These are phyloP conservation scores for Psephotus haematonotus DNA, from an alignment of 2,113 vertebrate genomes.

Conservation along the genomic window DNA sequence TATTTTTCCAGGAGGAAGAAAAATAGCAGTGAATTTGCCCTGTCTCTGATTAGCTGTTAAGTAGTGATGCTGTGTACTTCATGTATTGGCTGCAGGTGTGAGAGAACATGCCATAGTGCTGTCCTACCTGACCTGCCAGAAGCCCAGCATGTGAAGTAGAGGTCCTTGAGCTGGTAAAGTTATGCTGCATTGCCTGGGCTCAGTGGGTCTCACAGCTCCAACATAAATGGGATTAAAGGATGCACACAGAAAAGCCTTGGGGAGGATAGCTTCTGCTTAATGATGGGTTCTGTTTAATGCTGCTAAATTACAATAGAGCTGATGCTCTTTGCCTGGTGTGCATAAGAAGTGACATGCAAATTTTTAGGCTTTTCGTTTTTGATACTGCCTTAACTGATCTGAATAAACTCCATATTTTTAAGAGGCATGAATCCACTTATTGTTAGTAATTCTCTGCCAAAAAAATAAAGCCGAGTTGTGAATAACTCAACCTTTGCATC, in stretches of 20 bases:
- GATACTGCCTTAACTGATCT: not conserved
- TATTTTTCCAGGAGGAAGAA: not conserved
- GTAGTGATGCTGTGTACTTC: not conserved
- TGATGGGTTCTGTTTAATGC: not conserved
- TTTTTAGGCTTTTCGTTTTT: not conserved
- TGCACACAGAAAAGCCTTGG: not conserved
- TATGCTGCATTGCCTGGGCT: not conserved
- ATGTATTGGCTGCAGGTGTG: not conserved
- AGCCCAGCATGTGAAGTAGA: not conserved
- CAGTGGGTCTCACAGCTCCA: not conserved
- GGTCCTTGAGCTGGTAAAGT: not conserved
- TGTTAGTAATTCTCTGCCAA: not conserved
- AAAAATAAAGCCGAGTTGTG: not conserved
- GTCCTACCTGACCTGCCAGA: not conserved
- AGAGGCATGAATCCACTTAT: not conserved
- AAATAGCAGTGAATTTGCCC: not conserved
- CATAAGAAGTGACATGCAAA: not conserved
- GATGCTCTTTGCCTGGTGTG: not conserved
- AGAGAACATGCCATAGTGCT: accelerated
- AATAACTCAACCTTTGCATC: not conserved
- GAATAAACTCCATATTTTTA: not conserved
- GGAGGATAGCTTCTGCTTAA: not conserved
- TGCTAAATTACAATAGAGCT: not conserved
- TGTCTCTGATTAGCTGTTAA: not conserved
- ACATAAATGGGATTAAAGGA: not conserved